Conservation (phyloP, 1,140 invertebrate species). For the Drosophila azteca region DNA sequence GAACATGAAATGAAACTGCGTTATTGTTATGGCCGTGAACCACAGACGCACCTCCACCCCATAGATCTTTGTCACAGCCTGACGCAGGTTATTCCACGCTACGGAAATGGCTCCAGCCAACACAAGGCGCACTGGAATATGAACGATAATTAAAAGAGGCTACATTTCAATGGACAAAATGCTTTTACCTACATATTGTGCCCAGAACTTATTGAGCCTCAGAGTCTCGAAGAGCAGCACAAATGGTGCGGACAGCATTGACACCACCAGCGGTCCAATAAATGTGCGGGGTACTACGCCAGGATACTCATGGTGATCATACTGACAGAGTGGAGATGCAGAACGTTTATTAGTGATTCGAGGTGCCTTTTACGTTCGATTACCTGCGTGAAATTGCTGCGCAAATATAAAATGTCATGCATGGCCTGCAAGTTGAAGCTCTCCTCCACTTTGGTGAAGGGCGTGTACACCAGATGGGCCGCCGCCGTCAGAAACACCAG, state of each 20-base stretch:
- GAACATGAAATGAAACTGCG: conserved; percentile 99
- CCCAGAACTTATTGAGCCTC: conserved; percentile 93
- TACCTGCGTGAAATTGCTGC: conserved; percentile 92
- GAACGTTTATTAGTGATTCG: neutral
- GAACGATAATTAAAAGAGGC: neutral
- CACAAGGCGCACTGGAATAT: conserved; percentile 91
- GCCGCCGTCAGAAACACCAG: conserved; percentile 87
- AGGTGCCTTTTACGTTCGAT: too few relatives aligned
- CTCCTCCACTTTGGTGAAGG: conserved; percentile 99
- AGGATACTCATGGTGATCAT: conserved; percentile 99
- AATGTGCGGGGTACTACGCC: conserved; percentile 99
- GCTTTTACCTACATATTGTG: conserved; percentile 94
- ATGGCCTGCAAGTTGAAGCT: conserved; percentile 99
- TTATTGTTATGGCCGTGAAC: conserved; percentile 93
- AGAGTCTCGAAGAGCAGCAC: conserved; percentile 88
- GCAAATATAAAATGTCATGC: conserved; percentile 97
- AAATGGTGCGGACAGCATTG: conserved; percentile 91
- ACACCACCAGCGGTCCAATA: conserved; percentile 94
- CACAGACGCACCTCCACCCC: conserved; percentile 91
- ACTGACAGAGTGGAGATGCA: conserved; percentile 87
- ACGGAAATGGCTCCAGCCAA: conserved; percentile 90
- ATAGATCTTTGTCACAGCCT: conserved; percentile 90
- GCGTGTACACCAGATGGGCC: conserved; percentile 93
- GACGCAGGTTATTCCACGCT: conserved; percentile 89
- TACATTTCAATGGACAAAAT: conserved; percentile 37